These are phyloP conservation scores for Nymphalis polychloros DNA, from an alignment of 2,888 invertebrate genomes.

Conservation along the genomic window DNA sequence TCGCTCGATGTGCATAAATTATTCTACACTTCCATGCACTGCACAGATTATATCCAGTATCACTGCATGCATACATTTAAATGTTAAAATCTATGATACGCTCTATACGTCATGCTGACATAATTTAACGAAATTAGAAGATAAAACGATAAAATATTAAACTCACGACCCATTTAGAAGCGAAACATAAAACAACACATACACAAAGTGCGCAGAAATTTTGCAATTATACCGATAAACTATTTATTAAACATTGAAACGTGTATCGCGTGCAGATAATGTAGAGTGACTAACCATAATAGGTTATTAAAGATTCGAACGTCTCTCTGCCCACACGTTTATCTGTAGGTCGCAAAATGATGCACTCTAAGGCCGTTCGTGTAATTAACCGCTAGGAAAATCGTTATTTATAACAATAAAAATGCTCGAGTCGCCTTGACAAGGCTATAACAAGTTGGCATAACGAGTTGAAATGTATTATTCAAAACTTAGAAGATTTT, in stretches of 20 bases:
- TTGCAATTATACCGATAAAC: slow-evolving; percentile 20
- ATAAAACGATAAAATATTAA: slow-evolving; percentile 1
- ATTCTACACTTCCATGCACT: slow-evolving; percentile 25
- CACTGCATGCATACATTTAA: slow-evolving; percentile 32
- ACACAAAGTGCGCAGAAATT: slow-evolving; percentile 13
- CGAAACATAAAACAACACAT: slow-evolving; percentile 13
- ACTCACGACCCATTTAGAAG: slow-evolving; percentile 39
- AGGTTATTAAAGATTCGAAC: slow-evolving; percentile 14
- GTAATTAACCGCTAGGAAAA: slow-evolving; percentile 32
- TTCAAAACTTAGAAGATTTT: no score
- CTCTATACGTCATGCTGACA: slow-evolving; percentile 19
- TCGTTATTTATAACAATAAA: slow-evolving; percentile 24
- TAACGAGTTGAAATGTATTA: neutral
- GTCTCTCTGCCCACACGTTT: slow-evolving; percentile 20
- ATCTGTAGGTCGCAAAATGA: slow-evolving; percentile 26
- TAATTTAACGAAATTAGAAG: slow-evolving; percentile 8
- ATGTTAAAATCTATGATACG: slow-evolving; percentile 2
- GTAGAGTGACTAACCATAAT: slow-evolving; percentile 24
- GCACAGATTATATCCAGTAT: slow-evolving; percentile 17
- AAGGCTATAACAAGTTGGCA: neutral
- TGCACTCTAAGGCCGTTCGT: slow-evolving; percentile 29
- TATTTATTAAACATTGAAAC: slow-evolving; percentile 8
- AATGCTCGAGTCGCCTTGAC: slow-evolving; percentile 17
- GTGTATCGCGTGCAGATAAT: slow-evolving; percentile 25
- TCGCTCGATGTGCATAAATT: slow-evolving; percentile 27